Evolutionary conservation across 92 coral and sea anemone species (phyloP).

Genomic region (Epizoanthus stellaris): DNA sequence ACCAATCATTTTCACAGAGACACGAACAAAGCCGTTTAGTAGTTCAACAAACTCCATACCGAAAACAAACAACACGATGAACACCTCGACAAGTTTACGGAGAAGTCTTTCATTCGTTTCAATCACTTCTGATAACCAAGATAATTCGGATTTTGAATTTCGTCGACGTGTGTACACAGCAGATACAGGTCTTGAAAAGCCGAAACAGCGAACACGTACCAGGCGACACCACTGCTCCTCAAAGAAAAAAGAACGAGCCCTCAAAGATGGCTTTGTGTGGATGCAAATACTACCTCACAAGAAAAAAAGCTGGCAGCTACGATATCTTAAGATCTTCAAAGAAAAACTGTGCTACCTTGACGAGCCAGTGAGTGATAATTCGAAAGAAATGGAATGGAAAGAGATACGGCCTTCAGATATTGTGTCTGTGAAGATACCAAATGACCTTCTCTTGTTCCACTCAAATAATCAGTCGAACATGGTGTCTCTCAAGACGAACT

Average conservation of each 20-base stretch:
- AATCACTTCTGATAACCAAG: conserved; percentile 23
- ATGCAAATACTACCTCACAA: conserved; percentile 31
- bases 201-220: conserved; percentile 20
- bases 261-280: conserved; percentile 42
- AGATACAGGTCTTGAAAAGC: conserved; percentile 23
- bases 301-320: conserved; percentile 43
- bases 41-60: too few relatives aligned
- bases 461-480: conserved; percentile 38
- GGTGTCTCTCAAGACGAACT: conserved; percentile 37
- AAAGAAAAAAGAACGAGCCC: conserved; percentile 39
- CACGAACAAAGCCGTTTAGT: too few relatives aligned
- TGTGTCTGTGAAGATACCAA: conserved; percentile 34
- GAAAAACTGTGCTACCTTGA: conserved; percentile 39
- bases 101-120: conserved; percentile 37
- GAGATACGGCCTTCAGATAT: conserved; percentile 34
- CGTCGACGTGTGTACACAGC: conserved; percentile 37
- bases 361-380: not conserved
- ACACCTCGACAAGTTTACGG: not conserved
- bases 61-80: too few relatives aligned
- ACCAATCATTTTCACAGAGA: too few relatives aligned
- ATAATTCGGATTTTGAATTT: conserved; percentile 25
- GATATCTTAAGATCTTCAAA: conserved; percentile 37
- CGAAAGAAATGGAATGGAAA: conserved; percentile 35
- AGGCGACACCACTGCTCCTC: conserved; percentile 12
- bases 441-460: conserved; percentile 18